These are phyloP conservation scores for Pogonomyrmex barbatus DNA, from an alignment of 1,140 invertebrate species.

Conservation along the genomic window DNA sequence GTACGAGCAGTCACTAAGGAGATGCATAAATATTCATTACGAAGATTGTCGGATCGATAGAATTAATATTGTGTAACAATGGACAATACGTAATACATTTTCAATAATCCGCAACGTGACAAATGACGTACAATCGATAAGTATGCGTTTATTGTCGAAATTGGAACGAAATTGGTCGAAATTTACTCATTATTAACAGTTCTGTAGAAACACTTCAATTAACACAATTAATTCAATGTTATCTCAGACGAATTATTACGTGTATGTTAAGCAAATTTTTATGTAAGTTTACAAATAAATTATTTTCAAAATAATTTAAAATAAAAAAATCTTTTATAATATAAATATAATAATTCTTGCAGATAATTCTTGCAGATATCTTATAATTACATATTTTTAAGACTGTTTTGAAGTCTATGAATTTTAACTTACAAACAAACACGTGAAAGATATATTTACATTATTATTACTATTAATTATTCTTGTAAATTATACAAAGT, in stretches of 20 bases:
- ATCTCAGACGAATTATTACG: conserved; percentile 30
- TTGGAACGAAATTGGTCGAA: too few species aligned
- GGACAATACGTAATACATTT: conserved; percentile 11
- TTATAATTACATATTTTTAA: background rate
- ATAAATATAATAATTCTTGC: too few species aligned
- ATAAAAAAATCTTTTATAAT: too few species aligned
- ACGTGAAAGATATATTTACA: background rate
- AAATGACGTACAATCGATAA: conserved; percentile 18
- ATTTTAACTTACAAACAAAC: background rate
- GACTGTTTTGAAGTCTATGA: background rate
- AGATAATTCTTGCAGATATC: background rate
- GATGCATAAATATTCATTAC: background rate
- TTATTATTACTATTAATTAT: background rate
- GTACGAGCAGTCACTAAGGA: background rate
- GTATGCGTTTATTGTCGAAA: conserved; percentile 33
- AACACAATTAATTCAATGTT: conserved; percentile 27
- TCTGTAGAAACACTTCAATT: conserved; percentile 17
- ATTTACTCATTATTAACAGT: conserved; percentile 42
- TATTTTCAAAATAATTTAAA: conserved; percentile 11
- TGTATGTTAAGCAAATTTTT: conserved; percentile 1
- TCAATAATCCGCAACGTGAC: conserved; percentile 34
- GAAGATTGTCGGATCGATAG: background rate
- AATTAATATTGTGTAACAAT: conserved; percentile 36
- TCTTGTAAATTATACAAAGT: background rate
- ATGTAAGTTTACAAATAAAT: background rate